These are phyloP conservation scores for Boulengeromyrus knoepffleri DNA, from an alignment of 2,113 vertebrate species.

Conservation along the genomic window DNA sequence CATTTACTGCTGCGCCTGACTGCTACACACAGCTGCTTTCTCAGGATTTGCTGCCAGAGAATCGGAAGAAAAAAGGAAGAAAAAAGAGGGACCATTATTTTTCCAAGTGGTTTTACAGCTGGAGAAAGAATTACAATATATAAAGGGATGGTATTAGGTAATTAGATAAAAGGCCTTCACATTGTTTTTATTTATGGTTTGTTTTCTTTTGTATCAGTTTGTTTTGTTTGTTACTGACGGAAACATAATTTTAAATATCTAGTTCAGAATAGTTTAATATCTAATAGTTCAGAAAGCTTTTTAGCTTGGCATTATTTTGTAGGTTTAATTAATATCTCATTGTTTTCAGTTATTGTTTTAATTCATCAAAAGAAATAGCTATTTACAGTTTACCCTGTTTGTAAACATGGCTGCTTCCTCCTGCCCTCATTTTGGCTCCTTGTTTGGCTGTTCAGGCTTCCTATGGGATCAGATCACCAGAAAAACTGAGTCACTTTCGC, in stretches of 20 bases:
- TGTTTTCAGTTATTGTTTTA: background rate
- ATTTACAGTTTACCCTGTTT: background rate
- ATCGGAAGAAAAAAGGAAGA: slow-evolving; percentile 33
- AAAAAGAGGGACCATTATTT: slow-evolving; percentile 21
- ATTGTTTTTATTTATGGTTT: background rate
- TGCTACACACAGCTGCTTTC: slow-evolving; percentile 27
- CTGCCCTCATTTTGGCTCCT: background rate
- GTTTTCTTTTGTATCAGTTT: background rate
- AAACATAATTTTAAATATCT: background rate
- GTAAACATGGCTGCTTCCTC: background rate
- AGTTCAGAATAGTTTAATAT: too few relatives aligned
- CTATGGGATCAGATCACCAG: slow-evolving; percentile 40
- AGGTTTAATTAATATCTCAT: background rate
- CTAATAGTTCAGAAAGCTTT: background rate
- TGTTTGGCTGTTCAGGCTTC: slow-evolving; percentile 29
- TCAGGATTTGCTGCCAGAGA: slow-evolving; percentile 34
- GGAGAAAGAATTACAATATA: slow-evolving; percentile 27
- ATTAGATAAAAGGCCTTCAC: background rate
- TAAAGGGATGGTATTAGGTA: slow-evolving; percentile 16
- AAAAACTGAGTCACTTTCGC: slow-evolving; percentile 26
- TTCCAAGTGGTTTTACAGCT: slow-evolving; percentile 48
- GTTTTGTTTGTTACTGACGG: background rate
- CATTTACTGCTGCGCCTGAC: background rate
- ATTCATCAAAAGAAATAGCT: background rate
- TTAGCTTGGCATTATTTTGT: background rate